Evolutionary conservation across 2,888 invertebrate genomes (phyloP).

Genomic region (Amphipoea oculea): DNA sequence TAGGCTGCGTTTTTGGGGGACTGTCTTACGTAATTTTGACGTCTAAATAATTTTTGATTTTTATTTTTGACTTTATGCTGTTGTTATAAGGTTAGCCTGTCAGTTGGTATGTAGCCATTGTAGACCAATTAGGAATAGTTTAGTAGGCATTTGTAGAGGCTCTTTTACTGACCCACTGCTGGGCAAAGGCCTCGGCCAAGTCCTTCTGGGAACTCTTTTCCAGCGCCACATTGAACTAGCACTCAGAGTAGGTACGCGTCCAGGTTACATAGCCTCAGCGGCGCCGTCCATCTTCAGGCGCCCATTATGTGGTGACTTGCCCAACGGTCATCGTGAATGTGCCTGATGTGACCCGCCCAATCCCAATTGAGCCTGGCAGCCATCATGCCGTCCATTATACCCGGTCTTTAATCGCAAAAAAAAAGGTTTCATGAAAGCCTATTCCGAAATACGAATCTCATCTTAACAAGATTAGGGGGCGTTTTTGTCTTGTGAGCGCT

Average conservation of each 20-base stretch:
- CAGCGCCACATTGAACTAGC: not conserved
- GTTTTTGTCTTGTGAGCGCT: conserved; percentile 10
- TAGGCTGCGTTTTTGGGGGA: not conserved
- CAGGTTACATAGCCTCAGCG: too few relatives aligned
- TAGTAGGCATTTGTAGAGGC: not conserved
- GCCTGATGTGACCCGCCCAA: not conserved
- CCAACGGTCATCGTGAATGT: not conserved
- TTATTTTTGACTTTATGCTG: not conserved
- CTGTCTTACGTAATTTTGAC: not conserved
- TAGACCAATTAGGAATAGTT: not conserved
- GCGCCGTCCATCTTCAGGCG: not conserved
- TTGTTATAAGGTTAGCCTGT: not conserved
- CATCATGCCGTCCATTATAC: too few relatives aligned
- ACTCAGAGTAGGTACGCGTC: too few relatives aligned
- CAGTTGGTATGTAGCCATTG: not conserved
- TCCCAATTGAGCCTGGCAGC: not conserved
- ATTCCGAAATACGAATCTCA: conserved; percentile 14
- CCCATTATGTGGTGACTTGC: too few relatives aligned
- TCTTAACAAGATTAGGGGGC: conserved; percentile 4
- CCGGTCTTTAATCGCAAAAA: not conserved
- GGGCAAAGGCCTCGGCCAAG: not conserved
- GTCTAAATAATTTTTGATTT: not conserved
- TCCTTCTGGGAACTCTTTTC: not conserved
- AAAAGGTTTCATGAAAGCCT: too few relatives aligned
- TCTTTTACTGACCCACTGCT: not conserved